phyloP scores from a whole-genome alignment of 2,888 invertebrate species.

The Agriopis aurantiaria region DNA sequence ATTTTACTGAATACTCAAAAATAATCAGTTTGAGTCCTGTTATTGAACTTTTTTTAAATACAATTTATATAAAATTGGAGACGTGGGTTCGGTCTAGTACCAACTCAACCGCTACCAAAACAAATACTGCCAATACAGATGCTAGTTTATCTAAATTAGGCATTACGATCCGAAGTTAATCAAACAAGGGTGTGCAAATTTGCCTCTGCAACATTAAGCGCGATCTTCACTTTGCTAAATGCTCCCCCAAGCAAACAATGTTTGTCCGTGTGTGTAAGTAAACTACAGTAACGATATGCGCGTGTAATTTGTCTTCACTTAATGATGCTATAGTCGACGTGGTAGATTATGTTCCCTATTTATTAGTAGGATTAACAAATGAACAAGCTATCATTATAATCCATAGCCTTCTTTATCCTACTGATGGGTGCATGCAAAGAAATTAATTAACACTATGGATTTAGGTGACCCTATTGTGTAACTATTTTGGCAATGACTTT shows the following conservation, averaged over 20 bases:
- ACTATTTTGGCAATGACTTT: no score
- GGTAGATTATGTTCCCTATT: constrained; percentile 4
- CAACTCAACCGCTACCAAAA: background rate
- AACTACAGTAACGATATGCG: constrained; percentile 49
- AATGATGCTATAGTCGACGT: constrained; percentile 34
- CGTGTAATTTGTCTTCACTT: constrained; percentile 41
- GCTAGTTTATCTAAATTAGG: constrained; percentile 16
- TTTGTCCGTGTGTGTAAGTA: constrained; percentile 49
- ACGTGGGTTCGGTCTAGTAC: background rate
- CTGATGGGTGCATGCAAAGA: background rate
- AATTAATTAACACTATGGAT: no score
- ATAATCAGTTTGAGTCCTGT: no score
- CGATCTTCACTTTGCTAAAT: constrained; percentile 53
- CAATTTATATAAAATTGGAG: no score
- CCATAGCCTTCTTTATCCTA: background rate
- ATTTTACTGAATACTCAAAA: no score
- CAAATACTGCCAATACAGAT: background rate
- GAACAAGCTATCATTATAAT: background rate
- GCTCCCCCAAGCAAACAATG: constrained; percentile 57
- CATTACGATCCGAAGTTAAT: constrained; percentile 47
- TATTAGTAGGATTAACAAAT: background rate
- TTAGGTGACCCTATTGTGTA: no score
- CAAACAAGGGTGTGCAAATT: constrained; percentile 56
- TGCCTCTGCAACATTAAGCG: constrained; percentile 56
- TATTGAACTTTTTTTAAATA: no score